These are phyloP conservation scores for Himalopsyche tibetana DNA, from an alignment of 2,888 invertebrate genomes.

Conservation along the genomic window DNA sequence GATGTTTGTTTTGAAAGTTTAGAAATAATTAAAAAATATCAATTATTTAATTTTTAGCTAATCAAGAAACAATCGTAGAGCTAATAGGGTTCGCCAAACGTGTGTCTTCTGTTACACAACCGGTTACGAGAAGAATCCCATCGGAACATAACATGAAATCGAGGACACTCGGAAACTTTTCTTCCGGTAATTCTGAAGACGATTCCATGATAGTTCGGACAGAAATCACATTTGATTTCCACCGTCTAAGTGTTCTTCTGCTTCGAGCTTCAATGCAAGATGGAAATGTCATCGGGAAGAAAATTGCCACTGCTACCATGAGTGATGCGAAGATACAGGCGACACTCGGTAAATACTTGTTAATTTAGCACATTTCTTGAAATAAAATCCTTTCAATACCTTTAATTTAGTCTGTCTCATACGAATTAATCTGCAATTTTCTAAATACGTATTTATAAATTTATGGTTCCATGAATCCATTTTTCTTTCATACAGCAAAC, in stretches of 20 bases:
- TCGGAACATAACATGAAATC: slow-evolving; percentile 68
- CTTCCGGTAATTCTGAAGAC: slow-evolving; percentile 65
- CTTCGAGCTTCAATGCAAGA: slow-evolving; percentile 87
- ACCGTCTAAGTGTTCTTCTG: slow-evolving; percentile 91
- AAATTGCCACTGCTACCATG: slow-evolving; percentile 96
- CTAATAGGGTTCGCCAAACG: slow-evolving; percentile 91
- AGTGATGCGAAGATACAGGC: slow-evolving; percentile 93
- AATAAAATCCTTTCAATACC: background rate
- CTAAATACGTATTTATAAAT: no score
- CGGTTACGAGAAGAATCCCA: slow-evolving; percentile 67
- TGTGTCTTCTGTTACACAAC: slow-evolving; percentile 71
- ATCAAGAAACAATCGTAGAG: slow-evolving; percentile 97
- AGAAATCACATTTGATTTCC: slow-evolving; percentile 94
- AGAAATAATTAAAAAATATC: background rate
- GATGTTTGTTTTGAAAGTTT: slow-evolving; percentile 46
- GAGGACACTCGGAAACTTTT: slow-evolving; percentile 67
- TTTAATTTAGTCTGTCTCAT: background rate
- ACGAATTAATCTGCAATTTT: background rate
- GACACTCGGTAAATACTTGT: slow-evolving; percentile 79
- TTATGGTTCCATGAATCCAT: background rate
- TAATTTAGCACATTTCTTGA: background rate
- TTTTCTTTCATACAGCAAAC: slow-evolving; percentile 71
- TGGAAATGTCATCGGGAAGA: slow-evolving; percentile 84
- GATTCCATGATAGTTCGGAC: slow-evolving; percentile 76
- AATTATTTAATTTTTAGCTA: slow-evolving; percentile 78